Evolutionary conservation across 2,113 vertebrate genomes (phyloP).

Genomic region (Chiloscyllium plagiosum): DNA sequence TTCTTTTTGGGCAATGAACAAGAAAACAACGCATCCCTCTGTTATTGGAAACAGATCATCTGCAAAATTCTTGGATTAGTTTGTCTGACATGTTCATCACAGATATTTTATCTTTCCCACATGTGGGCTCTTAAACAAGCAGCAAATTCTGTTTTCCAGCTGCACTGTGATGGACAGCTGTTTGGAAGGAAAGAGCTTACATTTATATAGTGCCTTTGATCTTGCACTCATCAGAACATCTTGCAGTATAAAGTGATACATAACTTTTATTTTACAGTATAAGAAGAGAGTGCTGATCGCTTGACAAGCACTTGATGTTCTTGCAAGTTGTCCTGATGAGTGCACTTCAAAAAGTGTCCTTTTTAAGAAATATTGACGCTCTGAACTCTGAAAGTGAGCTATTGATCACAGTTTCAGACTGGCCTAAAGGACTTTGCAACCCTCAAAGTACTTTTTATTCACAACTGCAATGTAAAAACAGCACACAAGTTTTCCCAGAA

Average conservation of each 20-base stretch:
- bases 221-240: too few relatives aligned
- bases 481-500: too few relatives aligned
- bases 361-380: too few relatives aligned
- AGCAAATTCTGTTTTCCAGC: not conserved
- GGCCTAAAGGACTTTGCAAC: not conserved
- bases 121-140: not conserved
- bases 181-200: not conserved
- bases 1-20: not conserved
- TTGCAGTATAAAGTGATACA: too few relatives aligned
- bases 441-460: not conserved
- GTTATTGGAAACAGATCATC: not conserved
- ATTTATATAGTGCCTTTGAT: not conserved
- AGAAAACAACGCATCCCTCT: not conserved
- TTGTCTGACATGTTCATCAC: not conserved
- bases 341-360: too few relatives aligned
- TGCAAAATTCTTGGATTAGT: not conserved
- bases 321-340: too few relatives aligned
- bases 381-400: too few relatives aligned
- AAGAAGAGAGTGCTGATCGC: too few relatives aligned
- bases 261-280: too few relatives aligned
- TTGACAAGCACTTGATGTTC: too few relatives aligned
- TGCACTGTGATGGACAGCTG: not conserved
- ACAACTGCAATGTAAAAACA: not conserved
- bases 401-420: too few relatives aligned
- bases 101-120: not conserved